These are phyloP conservation scores for Parnassius mnemosyne DNA, from an alignment of 2,888 invertebrate genomes.

Conservation along the genomic window DNA sequence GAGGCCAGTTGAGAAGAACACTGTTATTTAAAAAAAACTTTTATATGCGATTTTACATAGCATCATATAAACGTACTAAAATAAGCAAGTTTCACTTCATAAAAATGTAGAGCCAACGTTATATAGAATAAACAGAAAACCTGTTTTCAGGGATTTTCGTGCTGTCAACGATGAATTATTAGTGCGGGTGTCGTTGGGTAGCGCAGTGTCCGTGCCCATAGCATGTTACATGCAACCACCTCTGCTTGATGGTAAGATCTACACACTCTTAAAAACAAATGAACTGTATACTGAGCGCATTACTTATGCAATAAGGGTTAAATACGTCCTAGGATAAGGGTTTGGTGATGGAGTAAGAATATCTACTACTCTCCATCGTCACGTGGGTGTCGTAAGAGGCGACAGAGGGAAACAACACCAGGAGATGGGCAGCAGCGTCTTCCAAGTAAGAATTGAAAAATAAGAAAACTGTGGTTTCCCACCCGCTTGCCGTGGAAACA, in stretches of 20 bases:
- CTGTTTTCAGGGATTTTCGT: constrained; percentile 38
- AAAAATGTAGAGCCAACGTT: not conserved
- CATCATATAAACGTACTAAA: not conserved
- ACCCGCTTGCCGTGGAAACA: too few relatives aligned
- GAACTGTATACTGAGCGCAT: not conserved
- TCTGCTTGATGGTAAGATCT: constrained; percentile 46
- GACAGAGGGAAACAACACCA: too few relatives aligned
- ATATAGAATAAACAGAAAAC: constrained; percentile 13
- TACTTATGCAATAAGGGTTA: not conserved
- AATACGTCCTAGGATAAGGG: not conserved
- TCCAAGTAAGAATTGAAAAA: too few relatives aligned
- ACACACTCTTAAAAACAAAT: not conserved
- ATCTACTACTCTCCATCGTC: too few relatives aligned
- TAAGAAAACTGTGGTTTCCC: too few relatives aligned
- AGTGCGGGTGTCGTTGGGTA: constrained; percentile 46
- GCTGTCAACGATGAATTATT: constrained; percentile 42
- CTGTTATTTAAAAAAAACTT: not conserved
- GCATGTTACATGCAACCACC: constrained; percentile 62
- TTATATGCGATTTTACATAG: not conserved
- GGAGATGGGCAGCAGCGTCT: too few relatives aligned
- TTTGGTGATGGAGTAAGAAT: too few relatives aligned
- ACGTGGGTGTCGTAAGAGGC: too few relatives aligned
- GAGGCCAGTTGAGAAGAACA: not conserved
- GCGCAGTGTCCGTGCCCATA: constrained; percentile 44
- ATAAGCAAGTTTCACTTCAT: not conserved